Evolutionary conservation across 2,797 vertebrate species (phyloP).

Genomic region (Enteromius unitaeniatus): DNA sequence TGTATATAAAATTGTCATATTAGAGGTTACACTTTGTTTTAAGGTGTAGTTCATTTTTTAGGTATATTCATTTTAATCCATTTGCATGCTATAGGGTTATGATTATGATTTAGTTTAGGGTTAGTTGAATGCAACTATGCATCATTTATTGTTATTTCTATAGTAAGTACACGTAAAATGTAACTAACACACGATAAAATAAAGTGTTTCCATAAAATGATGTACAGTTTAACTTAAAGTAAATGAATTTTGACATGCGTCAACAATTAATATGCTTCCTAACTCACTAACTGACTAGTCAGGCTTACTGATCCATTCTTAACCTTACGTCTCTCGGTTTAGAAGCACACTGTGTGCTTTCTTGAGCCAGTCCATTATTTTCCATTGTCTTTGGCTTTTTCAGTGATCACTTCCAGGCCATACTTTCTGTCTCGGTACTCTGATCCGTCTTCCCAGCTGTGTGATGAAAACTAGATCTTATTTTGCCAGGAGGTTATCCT

Average conservation of each 20-base stretch:
- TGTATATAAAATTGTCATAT: no score
- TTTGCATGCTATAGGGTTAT: background rate
- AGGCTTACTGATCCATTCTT: background rate
- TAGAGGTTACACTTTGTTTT: background rate
- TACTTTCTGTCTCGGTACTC: conserved; percentile 5
- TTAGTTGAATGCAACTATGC: background rate
- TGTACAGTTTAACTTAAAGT: background rate
- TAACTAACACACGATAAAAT: background rate
- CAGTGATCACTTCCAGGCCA: conserved; percentile 16
- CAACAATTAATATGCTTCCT: background rate
- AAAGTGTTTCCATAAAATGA: background rate
- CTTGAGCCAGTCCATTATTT: conserved; percentile 17
- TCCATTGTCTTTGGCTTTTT: background rate
- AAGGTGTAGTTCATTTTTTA: background rate
- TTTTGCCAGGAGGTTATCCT: conserved; percentile 34
- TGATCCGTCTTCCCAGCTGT: conserved; percentile 28
- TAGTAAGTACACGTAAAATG: background rate
- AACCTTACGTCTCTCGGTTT: background rate
- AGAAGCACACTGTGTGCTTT: background rate
- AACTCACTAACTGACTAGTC: background rate
- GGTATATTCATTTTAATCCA: no score
- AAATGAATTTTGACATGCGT: background rate
- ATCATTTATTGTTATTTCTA: background rate
- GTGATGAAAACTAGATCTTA: conserved; percentile 38
- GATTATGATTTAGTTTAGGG: background rate